Percentiles rank a stretch among this genome's conserved stretches.
These are phyloP conservation scores for Athripsodes cinereus DNA, from an alignment of 2,888 invertebrate species.

Conservation along the genomic window DNA sequence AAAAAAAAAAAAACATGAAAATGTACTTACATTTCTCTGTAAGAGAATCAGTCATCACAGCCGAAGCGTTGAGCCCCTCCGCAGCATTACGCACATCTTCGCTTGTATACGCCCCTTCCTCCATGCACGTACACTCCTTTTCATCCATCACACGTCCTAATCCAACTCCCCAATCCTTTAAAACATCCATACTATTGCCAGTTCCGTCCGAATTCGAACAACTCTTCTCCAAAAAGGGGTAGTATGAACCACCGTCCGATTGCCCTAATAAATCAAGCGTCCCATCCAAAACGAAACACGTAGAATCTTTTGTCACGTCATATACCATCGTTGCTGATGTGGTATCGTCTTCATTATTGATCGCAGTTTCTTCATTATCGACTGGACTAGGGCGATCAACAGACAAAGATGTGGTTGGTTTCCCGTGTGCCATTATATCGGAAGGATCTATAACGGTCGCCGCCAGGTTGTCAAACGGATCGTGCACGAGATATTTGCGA, in stretches of 20 bases:
- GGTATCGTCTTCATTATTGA: background rate
- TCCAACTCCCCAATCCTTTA: constrained; percentile 21
- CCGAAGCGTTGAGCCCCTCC: constrained; percentile 31
- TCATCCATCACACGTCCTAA: constrained; percentile 26
- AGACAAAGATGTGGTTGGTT: background rate
- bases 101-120: constrained; percentile 16
- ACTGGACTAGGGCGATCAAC: background rate
- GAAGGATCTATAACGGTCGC: constrained; percentile 35
- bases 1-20: too few relatives aligned
- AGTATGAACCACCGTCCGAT: constrained; percentile 20
- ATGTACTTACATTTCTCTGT: constrained; percentile 42
- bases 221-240: background rate
- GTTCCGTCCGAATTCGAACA: background rate
- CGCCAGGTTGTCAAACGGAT: constrained; percentile 35
- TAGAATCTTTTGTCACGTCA: constrained; percentile 19
- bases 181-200: background rate
- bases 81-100: constrained; percentile 26
- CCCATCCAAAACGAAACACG: constrained; percentile 23
- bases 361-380: constrained; percentile 3
- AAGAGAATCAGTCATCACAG: constrained; percentile 38
- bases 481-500: constrained; percentile 38
- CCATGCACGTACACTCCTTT: constrained; percentile 26
- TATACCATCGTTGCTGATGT: constrained; percentile 20
- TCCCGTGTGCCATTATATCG: constrained; percentile 18
- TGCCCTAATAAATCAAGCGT: constrained; percentile 23